Conservation (phyloP, 2,888 invertebrate genomes). For the Hemicrepidius hirtus region DNA sequence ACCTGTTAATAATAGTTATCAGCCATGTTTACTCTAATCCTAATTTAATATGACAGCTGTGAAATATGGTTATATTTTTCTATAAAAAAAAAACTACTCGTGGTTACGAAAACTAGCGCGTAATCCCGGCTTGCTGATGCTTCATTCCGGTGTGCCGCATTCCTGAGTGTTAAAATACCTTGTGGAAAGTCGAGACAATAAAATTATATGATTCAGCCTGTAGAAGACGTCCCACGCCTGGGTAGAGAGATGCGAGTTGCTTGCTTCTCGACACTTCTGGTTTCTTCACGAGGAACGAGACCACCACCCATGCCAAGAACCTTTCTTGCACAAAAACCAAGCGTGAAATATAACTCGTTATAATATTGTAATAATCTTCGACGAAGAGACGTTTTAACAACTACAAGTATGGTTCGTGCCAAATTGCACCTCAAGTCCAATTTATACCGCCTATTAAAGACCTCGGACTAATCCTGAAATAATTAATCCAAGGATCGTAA, state of each 20-base stretch:
- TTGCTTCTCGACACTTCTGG: conserved; percentile 40
- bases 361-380: conserved; percentile 20
- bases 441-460: conserved; percentile 38
- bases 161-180: conserved; percentile 45
- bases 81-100: conserved; percentile 29
- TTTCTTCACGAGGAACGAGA: conserved; percentile 33
- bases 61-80: conserved; percentile 46
- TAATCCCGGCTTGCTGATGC: conserved; percentile 4
- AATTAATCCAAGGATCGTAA: conserved; percentile 36
- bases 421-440: conserved; percentile 32
- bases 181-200: conserved; percentile 49
- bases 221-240: conserved; percentile 39
- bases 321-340: conserved; percentile 15
- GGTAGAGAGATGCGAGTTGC: conserved; percentile 25
- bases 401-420: conserved; percentile 36
- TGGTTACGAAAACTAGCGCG: conserved; percentile 33
- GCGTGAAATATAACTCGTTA: conserved; percentile 35
- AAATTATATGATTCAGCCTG: conserved; percentile 48
- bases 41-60: conserved; percentile 53
- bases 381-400: conserved; percentile 8
- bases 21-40: conserved; percentile 51
- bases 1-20: conserved; percentile 51
- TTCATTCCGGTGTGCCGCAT: conserved; percentile 43
- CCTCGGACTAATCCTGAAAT: conserved; percentile 33
- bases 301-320: conserved; percentile 17